Percentiles rank a stretch among this genome's conserved stretches.
These are phyloP conservation scores for Nemopilema nomurai DNA, from an alignment of 30 jellyfish, hydroid and myxozoan genomes.

Conservation along the genomic window DNA sequence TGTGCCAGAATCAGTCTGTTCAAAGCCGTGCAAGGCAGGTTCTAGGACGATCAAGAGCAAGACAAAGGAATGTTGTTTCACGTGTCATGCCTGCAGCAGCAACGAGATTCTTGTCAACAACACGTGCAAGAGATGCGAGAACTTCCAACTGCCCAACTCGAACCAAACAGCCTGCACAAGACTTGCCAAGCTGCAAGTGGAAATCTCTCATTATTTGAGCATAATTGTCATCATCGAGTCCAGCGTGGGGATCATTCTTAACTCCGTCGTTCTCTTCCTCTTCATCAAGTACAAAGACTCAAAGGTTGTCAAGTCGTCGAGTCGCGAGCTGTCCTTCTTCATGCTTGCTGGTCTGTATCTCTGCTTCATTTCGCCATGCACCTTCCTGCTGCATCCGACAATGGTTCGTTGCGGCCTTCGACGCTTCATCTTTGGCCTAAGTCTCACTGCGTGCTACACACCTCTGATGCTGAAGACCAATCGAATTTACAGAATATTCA, in stretches of 20 bases:
- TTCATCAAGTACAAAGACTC: slow-evolving; percentile 47
- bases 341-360: slow-evolving; percentile 50
- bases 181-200: slow-evolving; percentile 7
- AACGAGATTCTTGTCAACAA: slow-evolving; percentile 28
- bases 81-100: slow-evolving; percentile 34
- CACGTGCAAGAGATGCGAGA: slow-evolving; percentile 25
- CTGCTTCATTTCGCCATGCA: slow-evolving; percentile 63
- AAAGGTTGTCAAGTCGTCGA: slow-evolving; percentile 59
- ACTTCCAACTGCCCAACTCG: slow-evolving; percentile 23
- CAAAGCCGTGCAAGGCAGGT: slow-evolving; percentile 46
- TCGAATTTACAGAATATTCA: slow-evolving; percentile 79
- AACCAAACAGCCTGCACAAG: slow-evolving; percentile 16
- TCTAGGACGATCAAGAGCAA: slow-evolving; percentile 4
- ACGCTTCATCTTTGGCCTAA: slow-evolving; percentile 73
- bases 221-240: slow-evolving; percentile 20
- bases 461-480: slow-evolving; percentile 82
- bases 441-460: slow-evolving; percentile 77
- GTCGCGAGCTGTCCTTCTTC: slow-evolving; percentile 59
- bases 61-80: slow-evolving; percentile 49
- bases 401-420: slow-evolving; percentile 52
- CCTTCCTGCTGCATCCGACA: slow-evolving; percentile 54
- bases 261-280: slow-evolving; percentile 23
- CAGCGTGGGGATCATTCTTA: slow-evolving; percentile 16
- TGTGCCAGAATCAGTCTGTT: slow-evolving; percentile 32
- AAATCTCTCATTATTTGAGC: neutral